phyloP scores from a whole-genome alignment of 1,140 invertebrate species.

The Drosophila nebulosa region DNA sequence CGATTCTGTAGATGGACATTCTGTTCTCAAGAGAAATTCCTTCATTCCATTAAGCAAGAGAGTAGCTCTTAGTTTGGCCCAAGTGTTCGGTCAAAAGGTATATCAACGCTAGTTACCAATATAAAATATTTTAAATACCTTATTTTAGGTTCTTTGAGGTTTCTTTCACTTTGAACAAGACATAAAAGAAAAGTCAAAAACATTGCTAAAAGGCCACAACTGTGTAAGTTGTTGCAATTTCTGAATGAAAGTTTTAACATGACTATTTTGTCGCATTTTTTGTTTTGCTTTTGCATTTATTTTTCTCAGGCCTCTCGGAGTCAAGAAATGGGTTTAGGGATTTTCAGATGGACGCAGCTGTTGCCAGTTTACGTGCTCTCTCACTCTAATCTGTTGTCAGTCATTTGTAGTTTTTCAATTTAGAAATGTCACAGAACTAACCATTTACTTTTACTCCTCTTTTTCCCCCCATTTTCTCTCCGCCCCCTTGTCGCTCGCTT shows the following conservation, averaged over 20 bases:
- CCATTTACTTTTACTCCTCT: constrained; percentile 62
- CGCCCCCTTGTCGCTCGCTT: neutral
- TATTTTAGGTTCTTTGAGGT: neutral
- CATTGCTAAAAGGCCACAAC: constrained; percentile 2
- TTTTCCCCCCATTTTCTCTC: neutral
- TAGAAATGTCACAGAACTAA: constrained; percentile 77
- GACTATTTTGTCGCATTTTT: constrained; percentile 23
- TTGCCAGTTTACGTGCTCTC: constrained; percentile 53
- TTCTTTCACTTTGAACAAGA: neutral
- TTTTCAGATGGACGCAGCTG: constrained; percentile 53
- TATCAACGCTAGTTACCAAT: neutral
- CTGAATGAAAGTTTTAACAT: constrained; percentile 43
- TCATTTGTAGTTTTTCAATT: constrained; percentile 79
- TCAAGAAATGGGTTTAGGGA: constrained; percentile 32
- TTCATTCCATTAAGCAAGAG: no score
- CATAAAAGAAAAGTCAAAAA: neutral
- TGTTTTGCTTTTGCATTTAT: neutral
- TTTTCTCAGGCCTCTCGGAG: constrained; percentile 17
- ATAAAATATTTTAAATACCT: neutral
- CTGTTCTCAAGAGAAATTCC: no score
- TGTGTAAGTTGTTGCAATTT: constrained; percentile 12
- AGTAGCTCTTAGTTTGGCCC: no score
- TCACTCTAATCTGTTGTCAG: constrained; percentile 71
- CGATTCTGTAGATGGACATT: no score
- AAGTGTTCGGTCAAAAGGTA: no score